Conservation (phyloP, 1,140 invertebrate genomes). For the Tetragnatha versicolor region DNA sequence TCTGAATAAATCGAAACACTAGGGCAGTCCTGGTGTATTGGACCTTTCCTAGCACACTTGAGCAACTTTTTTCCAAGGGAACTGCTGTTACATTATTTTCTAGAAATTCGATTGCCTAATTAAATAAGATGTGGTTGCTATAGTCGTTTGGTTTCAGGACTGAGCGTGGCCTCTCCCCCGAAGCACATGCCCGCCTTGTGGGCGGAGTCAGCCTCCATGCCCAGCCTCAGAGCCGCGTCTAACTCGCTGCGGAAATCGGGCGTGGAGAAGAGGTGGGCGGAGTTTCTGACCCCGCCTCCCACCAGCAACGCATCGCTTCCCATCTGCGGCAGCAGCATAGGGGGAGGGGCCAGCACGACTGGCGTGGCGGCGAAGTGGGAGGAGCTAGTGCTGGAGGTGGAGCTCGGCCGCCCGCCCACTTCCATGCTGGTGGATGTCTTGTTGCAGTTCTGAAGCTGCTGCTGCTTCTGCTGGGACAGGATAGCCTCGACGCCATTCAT, state of each 20-base stretch:
- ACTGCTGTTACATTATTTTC: no score
- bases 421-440: not conserved
- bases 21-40: not conserved
- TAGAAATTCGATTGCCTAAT: no score
- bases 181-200: constrained; percentile 48
- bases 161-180: constrained; percentile 45
- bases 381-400: constrained; percentile 10
- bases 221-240: constrained; percentile 44
- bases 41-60: no score
- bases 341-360: constrained; percentile 32
- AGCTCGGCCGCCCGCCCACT: constrained; percentile 4
- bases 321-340: constrained; percentile 45
- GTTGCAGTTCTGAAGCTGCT: not conserved
- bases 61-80: no score
- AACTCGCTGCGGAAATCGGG: constrained; percentile 51
- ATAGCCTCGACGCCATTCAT: constrained; percentile 15
- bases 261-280: constrained; percentile 36
- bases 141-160: constrained; percentile 53
- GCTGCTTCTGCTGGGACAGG: no score
- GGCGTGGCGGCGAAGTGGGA: constrained; percentile 49
- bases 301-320: constrained; percentile 31
- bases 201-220: constrained; percentile 47
- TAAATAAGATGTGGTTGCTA: no score
- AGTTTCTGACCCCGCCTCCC: constrained; percentile 27
- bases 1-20: no score